A percentile compares a stretch with the other conserved stretches of the same genome.
These are phyloP conservation scores for Oncopodura yosiiana DNA, from an alignment of 1,140 invertebrate genomes.

Conservation along the genomic window DNA sequence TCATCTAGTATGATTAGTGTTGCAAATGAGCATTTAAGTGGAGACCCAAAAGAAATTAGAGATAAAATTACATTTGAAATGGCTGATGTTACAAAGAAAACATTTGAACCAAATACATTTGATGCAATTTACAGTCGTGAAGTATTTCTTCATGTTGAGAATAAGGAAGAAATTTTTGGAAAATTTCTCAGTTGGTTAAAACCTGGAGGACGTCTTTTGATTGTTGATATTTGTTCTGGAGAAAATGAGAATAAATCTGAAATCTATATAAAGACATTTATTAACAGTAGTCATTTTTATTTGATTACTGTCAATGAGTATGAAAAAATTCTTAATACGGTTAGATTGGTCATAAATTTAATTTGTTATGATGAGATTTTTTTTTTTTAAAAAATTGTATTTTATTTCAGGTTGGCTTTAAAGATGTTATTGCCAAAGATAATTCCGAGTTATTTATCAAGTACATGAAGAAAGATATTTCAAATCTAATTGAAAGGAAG, in stretches of 20 bases:
- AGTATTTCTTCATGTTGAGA: constrained; percentile 52
- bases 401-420: constrained; percentile 47
- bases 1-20: too few species aligned
- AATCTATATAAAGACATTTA: constrained; percentile 48
- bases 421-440: constrained; percentile 46
- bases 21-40: too few species aligned
- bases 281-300: constrained; percentile 48
- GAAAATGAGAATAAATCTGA: constrained; percentile 43
- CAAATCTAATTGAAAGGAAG: constrained; percentile 41
- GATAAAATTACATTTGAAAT: constrained; percentile 46
- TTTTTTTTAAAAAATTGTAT: constrained; percentile 38
- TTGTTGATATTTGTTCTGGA: constrained; percentile 53
- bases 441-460: constrained; percentile 47
- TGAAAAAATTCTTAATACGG: constrained; percentile 41
- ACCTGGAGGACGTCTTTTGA: constrained; percentile 50
- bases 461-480: constrained; percentile 45
- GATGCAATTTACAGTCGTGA: constrained; percentile 54
- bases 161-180: constrained; percentile 47
- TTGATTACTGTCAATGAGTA: constrained; percentile 46
- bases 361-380: neutral
- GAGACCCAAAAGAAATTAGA: too few species aligned
- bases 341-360: constrained; percentile 5
- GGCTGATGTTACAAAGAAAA: constrained; percentile 46
- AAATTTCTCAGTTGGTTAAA: constrained; percentile 49
- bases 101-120: constrained; percentile 44